A percentile compares a stretch with the other conserved stretches of the same genome.
phyloP scores from a whole-genome alignment of 1,140 invertebrate species.

The Telenomus remus region DNA sequence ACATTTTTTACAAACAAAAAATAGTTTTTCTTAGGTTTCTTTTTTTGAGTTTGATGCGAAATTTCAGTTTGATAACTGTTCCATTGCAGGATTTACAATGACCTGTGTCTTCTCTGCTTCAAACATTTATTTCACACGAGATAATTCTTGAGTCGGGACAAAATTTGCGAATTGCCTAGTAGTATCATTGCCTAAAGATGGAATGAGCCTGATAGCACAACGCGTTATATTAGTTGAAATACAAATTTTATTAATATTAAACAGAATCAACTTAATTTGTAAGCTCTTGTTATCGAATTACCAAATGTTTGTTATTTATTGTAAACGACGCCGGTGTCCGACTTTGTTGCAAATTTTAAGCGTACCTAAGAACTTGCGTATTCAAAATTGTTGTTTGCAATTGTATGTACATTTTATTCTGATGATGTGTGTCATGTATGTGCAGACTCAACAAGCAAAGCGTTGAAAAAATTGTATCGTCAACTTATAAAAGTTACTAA shows the following conservation, averaged over 20 bases:
- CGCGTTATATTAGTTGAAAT: conserved; percentile 34
- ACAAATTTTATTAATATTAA: neutral
- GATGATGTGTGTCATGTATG: neutral
- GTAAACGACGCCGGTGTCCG: neutral
- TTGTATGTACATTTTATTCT: conserved; percentile 3
- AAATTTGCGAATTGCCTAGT: neutral
- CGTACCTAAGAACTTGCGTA: too few relatives aligned
- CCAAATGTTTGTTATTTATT: conserved; percentile 49
- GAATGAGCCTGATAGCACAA: conserved; percentile 47
- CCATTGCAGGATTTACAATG: too few relatives aligned
- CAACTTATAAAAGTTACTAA: too few relatives aligned
- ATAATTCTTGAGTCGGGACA: too few relatives aligned
- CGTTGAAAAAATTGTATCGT: neutral
- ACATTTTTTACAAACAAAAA: too few relatives aligned
- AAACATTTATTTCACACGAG: too few relatives aligned
- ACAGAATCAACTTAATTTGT: conserved; percentile 32
- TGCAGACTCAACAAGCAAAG: neutral
- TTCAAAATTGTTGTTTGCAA: too few relatives aligned
- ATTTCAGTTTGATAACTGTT: too few relatives aligned
- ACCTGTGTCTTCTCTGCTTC: too few relatives aligned
- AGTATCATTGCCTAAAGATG: conserved; percentile 39
- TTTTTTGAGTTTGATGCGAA: too few relatives aligned
- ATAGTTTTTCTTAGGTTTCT: too few relatives aligned
- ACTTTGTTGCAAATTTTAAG: too few relatives aligned
- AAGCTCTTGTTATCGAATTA: conserved; percentile 41